Base-by-base conservation (phyloP, 1,140 invertebrate species). In the Bombus fervidus region DNA sequence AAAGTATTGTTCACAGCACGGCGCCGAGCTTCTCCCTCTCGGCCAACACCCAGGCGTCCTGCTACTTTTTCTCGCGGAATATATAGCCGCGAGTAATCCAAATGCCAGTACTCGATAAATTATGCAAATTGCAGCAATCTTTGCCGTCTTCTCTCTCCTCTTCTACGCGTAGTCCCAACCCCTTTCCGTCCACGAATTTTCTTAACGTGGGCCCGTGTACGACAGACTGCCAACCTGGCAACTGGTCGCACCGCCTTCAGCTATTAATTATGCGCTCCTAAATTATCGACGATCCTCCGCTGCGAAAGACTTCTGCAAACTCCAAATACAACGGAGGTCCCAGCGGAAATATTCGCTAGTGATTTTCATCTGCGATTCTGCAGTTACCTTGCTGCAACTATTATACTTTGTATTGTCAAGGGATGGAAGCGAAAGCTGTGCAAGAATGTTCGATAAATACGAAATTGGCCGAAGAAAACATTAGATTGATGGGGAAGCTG, bases 51-150 rank as follows among this genome's bases (percentile, higher is more conserved):
- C 69, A n/a, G 39, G 13, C 34, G 41, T 64, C 57, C 68, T 68
- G 31, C n/a, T 71, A 64, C 41, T 85, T 85, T 84, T 89, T 77
- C 81, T 77, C 85, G 80, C 80, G 84, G 72, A 75, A 71, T 69
- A 62, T 78, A 81, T 75, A 64, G 80, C 22, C 53, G 8, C 76
- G 78, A 77, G 78, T 90, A 68, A 90, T 82, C 73, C 64, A 37
- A 80, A 86, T 47, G 28, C 39, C 18, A 81, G 43, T 79, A 53
- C 76, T 76, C 85, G 86, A 90, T 90, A 87, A 90, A 90, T 90
- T 90, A 85, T 90, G 81, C 79, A 90, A 85, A 90, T 82, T 76
- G 53, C 75, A 28, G 86, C 34, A 85, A 90, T 85, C 73, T 81
- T 87, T 47, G n/a, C 69, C 62, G 57, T 53, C 15, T 15, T 39